Evolutionary conservation across 2,113 vertebrate genomes (phyloP).

Genomic region (Corythoichthys haematopterus): DNA sequence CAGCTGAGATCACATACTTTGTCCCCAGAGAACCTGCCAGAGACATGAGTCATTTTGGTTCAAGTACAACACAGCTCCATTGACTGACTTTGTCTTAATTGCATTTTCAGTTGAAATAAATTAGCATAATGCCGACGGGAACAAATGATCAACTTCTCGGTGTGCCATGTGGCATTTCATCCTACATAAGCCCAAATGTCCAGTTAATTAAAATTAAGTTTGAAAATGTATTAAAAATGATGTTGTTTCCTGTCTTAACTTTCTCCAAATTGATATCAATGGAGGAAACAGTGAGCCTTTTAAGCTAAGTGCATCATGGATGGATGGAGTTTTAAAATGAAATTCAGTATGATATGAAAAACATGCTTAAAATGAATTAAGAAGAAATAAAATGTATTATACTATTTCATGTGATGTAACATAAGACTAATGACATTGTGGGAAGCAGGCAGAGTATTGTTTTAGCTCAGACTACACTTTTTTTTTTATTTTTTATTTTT

Average conservation of each 20-base stretch:
- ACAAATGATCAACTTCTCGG: constrained; percentile 17
- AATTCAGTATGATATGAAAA: neutral
- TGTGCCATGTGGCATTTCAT: constrained; percentile 14
- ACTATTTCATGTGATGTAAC: neutral
- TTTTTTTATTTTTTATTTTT: no score
- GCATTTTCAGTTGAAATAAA: constrained; percentile 17
- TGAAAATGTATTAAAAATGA: neutral
- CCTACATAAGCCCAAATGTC: neutral
- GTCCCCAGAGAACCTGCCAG: constrained; percentile 9
- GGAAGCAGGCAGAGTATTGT: neutral
- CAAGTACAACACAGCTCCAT: constrained; percentile 5
- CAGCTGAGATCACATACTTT: constrained; percentile 30
- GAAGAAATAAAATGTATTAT: neutral
- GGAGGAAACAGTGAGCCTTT: neutral
- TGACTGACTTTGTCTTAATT: constrained; percentile 35
- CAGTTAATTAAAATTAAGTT: neutral
- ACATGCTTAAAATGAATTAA: neutral
- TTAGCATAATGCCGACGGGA: constrained; percentile 21
- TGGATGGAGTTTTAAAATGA: constrained; percentile 8
- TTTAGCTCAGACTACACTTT: no score
- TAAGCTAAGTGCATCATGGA: neutral
- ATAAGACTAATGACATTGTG: neutral
- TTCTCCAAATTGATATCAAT: neutral
- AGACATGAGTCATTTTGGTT: constrained; percentile 24
- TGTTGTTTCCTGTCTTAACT: neutral